Percentiles rank a stretch among this genome's conserved stretches.
Evolutionary conservation across 2,113 vertebrate species (phyloP).

Genomic region (Myotis brandtii): DNA sequence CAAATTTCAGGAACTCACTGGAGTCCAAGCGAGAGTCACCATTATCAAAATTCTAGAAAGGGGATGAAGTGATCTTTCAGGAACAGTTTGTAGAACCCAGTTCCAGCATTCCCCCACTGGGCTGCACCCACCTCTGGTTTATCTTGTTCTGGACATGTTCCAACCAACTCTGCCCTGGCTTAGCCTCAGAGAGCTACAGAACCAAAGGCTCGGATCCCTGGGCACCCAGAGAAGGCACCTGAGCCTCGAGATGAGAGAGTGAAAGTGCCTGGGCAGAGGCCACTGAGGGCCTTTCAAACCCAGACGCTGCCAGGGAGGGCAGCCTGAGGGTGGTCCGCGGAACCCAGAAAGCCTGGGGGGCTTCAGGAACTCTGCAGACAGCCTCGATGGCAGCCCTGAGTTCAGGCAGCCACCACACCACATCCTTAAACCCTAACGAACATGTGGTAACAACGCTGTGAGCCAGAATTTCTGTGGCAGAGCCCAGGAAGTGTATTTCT

Average conservation of each 20-base stretch:
- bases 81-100: not conserved
- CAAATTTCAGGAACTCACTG: constrained; percentile 95
- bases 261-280: not conserved
- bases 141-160: not conserved
- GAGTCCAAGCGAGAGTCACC: constrained; percentile 96
- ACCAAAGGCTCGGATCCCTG: not conserved
- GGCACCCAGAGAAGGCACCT: not conserved
- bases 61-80: constrained; percentile 5
- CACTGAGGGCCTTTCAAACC: not conserved
- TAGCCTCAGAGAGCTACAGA: not conserved
- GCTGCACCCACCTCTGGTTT: not conserved
- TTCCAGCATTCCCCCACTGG: not conserved
- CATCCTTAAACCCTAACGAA: not conserved
- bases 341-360: not conserved
- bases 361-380: not conserved
- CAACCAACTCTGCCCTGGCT: not conserved
- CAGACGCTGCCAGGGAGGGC: not conserved
- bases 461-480: not conserved
- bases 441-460: not conserved
- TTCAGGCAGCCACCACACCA: not conserved
- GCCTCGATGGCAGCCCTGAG: not conserved
- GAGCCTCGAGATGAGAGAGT: not conserved
- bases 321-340: not conserved
- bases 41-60: constrained; percentile 92
- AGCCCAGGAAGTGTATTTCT: not conserved